Conservation (phyloP, 2,113 vertebrate species). For the Neoarius graeffei region DNA sequence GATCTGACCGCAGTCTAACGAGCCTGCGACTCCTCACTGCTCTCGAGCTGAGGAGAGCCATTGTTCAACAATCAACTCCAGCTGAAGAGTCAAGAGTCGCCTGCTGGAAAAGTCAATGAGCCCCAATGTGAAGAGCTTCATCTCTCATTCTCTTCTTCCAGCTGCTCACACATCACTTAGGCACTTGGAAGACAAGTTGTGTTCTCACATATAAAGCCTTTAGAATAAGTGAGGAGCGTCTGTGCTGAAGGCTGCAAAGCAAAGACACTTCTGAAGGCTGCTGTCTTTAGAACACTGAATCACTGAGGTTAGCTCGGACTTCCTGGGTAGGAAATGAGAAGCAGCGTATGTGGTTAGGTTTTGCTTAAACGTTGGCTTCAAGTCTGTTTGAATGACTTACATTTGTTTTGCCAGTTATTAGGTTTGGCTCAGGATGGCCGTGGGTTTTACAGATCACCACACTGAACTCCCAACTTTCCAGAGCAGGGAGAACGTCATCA, state of each 20-base stretch:
- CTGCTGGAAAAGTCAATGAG: slow-evolving; percentile 37
- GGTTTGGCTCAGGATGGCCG: neutral
- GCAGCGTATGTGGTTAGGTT: slow-evolving; percentile 9
- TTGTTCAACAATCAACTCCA: slow-evolving; percentile 46
- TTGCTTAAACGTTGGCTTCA: neutral
- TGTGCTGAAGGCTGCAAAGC: neutral
- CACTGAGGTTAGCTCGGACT: neutral
- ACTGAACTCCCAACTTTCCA: neutral
- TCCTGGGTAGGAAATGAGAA: slow-evolving; percentile 15
- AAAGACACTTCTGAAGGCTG: slow-evolving; percentile 7
- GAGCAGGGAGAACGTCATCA: neutral
- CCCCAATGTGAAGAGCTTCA: slow-evolving; percentile 19
- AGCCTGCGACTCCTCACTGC: slow-evolving; percentile 28
- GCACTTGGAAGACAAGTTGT: neutral
- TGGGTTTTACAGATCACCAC: neutral
- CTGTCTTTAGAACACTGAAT: slow-evolving; percentile 20
- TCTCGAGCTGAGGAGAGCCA: slow-evolving; percentile 31
- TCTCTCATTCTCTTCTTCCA: neutral
- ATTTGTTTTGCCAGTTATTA: neutral
- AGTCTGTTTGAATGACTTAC: neutral
- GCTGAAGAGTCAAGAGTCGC: slow-evolving; percentile 23
- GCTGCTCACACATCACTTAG: slow-evolving; percentile 11
- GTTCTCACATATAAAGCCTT: neutral
- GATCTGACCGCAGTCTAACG: slow-evolving; percentile 41
- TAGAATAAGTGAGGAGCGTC: neutral